Conservation (phyloP, 1,140 invertebrate species). For the Achatina immaculata region DNA sequence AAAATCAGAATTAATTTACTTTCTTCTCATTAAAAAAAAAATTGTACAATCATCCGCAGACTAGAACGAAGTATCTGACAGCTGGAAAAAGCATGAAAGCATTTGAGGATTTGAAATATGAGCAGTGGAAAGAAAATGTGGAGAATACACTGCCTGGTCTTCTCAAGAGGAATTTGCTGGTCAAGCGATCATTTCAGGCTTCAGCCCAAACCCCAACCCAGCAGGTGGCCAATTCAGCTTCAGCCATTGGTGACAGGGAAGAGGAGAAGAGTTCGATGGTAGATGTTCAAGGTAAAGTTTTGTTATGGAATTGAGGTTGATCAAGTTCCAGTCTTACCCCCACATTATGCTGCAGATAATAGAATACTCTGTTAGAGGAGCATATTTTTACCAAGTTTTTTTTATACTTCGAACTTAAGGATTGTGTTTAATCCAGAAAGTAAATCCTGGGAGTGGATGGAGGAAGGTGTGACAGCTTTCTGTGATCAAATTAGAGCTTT, state of each 20-base stretch:
- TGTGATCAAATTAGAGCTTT: too few species aligned
- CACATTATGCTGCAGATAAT: too few species aligned
- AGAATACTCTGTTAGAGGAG: too few species aligned
- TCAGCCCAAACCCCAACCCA: slow-evolving; percentile 38
- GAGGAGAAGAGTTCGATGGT: slow-evolving; percentile 14
- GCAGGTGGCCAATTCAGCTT: slow-evolving; percentile 25
- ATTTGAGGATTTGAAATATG: slow-evolving; percentile 78
- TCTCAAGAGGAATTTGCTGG: slow-evolving; percentile 68
- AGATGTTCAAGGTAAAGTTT: slow-evolving; percentile 29
- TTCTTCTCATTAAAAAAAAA: too few species aligned
- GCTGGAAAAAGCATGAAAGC: slow-evolving; percentile 82
- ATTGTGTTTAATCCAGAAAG: too few species aligned
- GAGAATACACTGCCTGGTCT: slow-evolving; percentile 65
- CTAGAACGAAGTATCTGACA: slow-evolving; percentile 82
- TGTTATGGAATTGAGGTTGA: background rate
- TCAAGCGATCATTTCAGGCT: slow-evolving; percentile 52
- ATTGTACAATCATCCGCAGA: slow-evolving; percentile 67
- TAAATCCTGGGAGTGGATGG: too few species aligned
- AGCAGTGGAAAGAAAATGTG: slow-evolving; percentile 66
- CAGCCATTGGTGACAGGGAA: slow-evolving; percentile 9
- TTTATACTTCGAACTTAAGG: too few species aligned
- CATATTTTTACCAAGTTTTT: too few species aligned
- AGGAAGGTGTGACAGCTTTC: too few species aligned
- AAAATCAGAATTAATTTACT: too few species aligned
- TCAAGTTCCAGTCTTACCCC: background rate